These are phyloP conservation scores for Paradoxurus hermaphroditus DNA, from an alignment of 2,113 vertebrate genomes.

Conservation along the genomic window DNA sequence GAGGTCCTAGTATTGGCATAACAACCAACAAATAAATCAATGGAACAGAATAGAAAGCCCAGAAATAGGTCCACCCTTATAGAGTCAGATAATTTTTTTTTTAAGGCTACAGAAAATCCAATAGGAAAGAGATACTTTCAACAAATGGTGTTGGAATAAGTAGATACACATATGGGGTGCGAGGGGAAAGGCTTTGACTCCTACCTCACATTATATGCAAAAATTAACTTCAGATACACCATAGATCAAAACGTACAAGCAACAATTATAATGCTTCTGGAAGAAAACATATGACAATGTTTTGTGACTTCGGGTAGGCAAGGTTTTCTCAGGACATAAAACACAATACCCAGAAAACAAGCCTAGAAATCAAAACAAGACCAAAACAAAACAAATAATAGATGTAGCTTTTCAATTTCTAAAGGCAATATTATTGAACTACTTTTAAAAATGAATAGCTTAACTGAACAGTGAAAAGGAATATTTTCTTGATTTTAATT, in stretches of 20 bases:
- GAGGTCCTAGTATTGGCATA: not conserved
- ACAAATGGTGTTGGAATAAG: not conserved
- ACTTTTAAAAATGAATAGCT: not conserved
- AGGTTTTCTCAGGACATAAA: not conserved
- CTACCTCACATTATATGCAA: not conserved
- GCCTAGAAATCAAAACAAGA: not conserved
- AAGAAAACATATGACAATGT: not conserved
- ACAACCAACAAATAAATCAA: not conserved
- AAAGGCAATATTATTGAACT: not conserved
- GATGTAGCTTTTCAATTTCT: not conserved
- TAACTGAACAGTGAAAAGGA: not conserved
- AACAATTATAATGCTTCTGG: not conserved
- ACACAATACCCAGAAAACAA: not conserved
- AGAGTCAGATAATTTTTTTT: not conserved
- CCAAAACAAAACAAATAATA: not conserved
- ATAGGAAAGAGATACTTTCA: not conserved
- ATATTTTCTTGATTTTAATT: not conserved
- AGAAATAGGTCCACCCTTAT: not conserved
- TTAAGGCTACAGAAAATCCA: not conserved
- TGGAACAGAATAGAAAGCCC: not conserved
- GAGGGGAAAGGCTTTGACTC: not conserved
- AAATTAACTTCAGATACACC: not conserved
- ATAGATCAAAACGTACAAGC: not conserved
- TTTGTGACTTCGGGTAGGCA: not conserved
- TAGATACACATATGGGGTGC: not conserved